Evolutionary conservation across 2,797 vertebrate species (phyloP), one percentile per base, ranked within the genome.

Genomic region (Enteromius paludinosus): DNA sequence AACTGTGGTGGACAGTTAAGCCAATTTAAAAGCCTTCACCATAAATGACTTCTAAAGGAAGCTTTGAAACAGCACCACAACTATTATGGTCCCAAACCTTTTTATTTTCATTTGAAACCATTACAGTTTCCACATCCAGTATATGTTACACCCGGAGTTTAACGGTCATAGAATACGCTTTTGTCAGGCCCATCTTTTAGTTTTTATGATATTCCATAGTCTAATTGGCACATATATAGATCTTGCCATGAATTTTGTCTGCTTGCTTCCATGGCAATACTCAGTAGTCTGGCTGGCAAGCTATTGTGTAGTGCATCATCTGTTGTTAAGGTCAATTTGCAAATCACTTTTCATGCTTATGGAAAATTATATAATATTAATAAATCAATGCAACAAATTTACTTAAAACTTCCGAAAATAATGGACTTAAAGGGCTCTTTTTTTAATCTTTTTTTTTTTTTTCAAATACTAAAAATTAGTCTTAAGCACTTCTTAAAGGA

Each of bases 121-220:
- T 94, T 90, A 93, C 78, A 88, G 89, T 94, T 94, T 94, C 94
- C 94, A 94, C 87, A 90, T 92, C 89, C 89, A 92, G 89, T 89
- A 90, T 90, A 90, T 69, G 81, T 93, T 89, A 92, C 90, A 89
- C 83, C 85, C 64, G 89, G 88, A 88, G 86, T 90, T 90, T 93
- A 87, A 89, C 90, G 87, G 82, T 88, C 86, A 91, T 90, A 92
- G 84, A 91, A 90, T 91, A 84, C 56, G 78, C 86, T 90, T 91
- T 93, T 94, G 91, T 94, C 90, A 89, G 88, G 86, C 77, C 83
- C 85, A 90, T 91, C 86, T 91, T 84, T 87, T 90, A 92, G 91
- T 90, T 64, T 90, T 81, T 77, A 89, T 85, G 90, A 86, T 88
- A 88, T 93, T 93, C 92, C 91, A 90, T 88, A 47, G 88, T 89